Conservation (phyloP, 1,140 invertebrate genomes). For the Agrilus planipennis region DNA sequence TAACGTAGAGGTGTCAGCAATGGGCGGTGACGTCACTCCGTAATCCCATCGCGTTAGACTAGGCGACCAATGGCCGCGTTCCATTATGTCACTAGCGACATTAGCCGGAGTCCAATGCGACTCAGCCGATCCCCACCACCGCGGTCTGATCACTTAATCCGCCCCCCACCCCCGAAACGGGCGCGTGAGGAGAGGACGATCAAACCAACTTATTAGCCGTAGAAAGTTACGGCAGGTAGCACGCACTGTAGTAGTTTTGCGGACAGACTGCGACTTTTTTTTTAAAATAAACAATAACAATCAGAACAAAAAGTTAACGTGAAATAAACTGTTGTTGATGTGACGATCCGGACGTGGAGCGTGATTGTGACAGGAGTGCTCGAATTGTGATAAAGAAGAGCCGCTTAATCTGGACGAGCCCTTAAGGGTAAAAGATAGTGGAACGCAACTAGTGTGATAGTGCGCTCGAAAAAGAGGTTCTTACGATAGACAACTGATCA, state of each 20-base stretch:
- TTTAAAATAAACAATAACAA: neutral
- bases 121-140: constrained; percentile 7
- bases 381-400: neutral
- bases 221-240: constrained; percentile 29
- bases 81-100: constrained; percentile 5
- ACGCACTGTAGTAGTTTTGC: constrained; percentile 14
- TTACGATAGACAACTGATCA: too few species aligned
- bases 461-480: too few species aligned
- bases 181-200: constrained; percentile 14
- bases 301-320: neutral
- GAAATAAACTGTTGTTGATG: too few species aligned
- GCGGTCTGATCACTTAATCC: constrained; percentile 8
- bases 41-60: constrained; percentile 24
- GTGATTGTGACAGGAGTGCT: neutral
- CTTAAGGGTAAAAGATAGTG: too few species aligned
- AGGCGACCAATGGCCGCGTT: constrained; percentile 13
- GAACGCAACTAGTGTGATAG: too few species aligned
- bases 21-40: too few species aligned
- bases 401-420: neutral
- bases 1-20: too few species aligned
- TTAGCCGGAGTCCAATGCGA: constrained; percentile 10
- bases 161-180: constrained; percentile 11
- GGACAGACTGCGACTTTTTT: constrained; percentile 4
- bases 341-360: neutral
- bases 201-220: constrained; percentile 27